These are phyloP conservation scores for Coenobita brevimanus DNA, from an alignment of 1,140 invertebrate species.

Conservation along the genomic window DNA sequence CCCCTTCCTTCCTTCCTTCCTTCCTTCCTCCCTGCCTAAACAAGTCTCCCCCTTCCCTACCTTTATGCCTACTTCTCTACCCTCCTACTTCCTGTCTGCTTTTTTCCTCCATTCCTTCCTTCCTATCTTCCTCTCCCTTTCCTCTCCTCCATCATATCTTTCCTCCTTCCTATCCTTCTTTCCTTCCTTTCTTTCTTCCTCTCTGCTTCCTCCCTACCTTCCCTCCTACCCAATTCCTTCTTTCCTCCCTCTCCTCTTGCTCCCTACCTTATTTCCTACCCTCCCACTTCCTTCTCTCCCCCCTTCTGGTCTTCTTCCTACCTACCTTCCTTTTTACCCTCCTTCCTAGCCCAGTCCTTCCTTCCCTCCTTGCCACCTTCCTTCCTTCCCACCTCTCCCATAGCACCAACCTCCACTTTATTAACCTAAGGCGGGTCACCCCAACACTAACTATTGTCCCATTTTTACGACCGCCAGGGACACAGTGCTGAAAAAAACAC, in stretches of 20 bases:
- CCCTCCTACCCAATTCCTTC: not conserved
- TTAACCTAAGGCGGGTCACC: constrained; percentile 16
- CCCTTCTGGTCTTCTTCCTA: not conserved
- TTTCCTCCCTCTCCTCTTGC: not conserved
- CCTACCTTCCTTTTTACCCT: not conserved
- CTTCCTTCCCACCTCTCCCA: not conserved
- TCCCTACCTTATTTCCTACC: not conserved
- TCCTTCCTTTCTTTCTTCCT: not conserved
- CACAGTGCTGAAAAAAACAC: too few species aligned
- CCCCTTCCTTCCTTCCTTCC: not conserved
- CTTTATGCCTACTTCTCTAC: not conserved
- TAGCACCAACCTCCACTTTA: not conserved
- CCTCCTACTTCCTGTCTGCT: not conserved
- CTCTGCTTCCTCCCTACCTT: not conserved
- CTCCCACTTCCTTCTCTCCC: not conserved
- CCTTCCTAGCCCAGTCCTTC: not conserved
- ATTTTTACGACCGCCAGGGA: constrained; percentile 49
- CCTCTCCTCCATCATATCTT: not conserved
- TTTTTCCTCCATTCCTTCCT: too few species aligned
- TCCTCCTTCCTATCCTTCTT: not conserved
- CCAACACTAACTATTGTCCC: constrained; percentile 7
- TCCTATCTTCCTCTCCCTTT: not conserved
- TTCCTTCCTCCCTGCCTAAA: too few species aligned
- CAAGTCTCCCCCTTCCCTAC: too few species aligned
- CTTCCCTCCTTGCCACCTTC: not conserved